phyloP scores from a whole-genome alignment of 2,888 invertebrate species.

The Hemaris fuciformis region DNA sequence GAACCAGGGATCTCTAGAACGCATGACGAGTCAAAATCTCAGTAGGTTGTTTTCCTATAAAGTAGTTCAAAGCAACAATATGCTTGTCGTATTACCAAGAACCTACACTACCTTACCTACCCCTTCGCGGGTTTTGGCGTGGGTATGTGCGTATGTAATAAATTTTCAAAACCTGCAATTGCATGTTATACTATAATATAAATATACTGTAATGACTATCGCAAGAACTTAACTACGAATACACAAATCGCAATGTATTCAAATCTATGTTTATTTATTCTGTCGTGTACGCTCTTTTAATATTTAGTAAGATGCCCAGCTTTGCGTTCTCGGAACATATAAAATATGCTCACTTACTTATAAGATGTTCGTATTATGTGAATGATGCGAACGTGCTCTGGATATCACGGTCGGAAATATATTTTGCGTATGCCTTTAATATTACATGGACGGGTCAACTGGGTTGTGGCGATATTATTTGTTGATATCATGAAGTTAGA shows the following conservation, averaged over 20 bases:
- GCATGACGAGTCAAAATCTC: too few relatives aligned
- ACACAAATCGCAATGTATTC: neutral
- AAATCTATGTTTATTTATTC: neutral
- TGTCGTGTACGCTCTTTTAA: neutral
- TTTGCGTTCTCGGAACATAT: neutral
- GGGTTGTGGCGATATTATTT: neutral
- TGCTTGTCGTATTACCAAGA: too few relatives aligned
- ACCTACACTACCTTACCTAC: too few relatives aligned
- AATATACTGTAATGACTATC: too few relatives aligned
- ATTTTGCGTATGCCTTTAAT: slow-evolving; percentile 11
- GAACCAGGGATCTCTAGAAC: too few relatives aligned
- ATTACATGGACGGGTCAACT: neutral
- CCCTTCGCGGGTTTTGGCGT: too few relatives aligned
- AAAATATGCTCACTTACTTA: neutral
- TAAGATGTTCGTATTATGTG: neutral
- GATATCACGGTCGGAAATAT: neutral
- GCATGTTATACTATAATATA: neutral
- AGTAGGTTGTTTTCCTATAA: too few relatives aligned
- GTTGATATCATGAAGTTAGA: neutral
- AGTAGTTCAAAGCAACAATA: too few relatives aligned
- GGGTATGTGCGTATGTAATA: too few relatives aligned
- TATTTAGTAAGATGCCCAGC: neutral
- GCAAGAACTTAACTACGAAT: too few relatives aligned
- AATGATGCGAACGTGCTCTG: neutral
- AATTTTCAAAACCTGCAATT: too few relatives aligned